phyloP scores from a whole-genome alignment of 2,797 vertebrate genomes.

The Pygocentrus nattereri region DNA sequence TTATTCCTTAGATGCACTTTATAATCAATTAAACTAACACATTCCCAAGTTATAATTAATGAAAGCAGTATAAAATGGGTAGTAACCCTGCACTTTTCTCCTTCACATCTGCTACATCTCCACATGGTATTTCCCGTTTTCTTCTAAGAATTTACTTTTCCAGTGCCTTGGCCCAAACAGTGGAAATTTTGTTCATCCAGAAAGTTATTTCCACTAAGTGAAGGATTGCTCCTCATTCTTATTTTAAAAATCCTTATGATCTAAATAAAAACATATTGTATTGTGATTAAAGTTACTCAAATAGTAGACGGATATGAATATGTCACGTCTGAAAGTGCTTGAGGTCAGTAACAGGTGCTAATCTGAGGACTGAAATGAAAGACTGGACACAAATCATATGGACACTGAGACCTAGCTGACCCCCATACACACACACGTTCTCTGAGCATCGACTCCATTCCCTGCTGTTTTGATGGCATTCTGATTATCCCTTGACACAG shows the following conservation, averaged over 20 bases:
- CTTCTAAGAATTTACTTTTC: constrained; percentile 16
- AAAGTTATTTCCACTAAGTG: constrained; percentile 16
- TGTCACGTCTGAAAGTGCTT: background rate
- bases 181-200: constrained; percentile 21
- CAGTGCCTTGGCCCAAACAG: constrained; percentile 16
- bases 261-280: background rate
- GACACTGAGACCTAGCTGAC: background rate
- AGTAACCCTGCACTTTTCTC: background rate
- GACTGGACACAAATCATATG: background rate
- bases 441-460: too few species aligned
- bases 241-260: background rate
- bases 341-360: constrained; percentile 6
- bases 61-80: background rate
- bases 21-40: background rate
- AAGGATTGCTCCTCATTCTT: constrained; percentile 1
- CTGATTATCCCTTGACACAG: background rate
- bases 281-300: background rate
- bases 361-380: background rate
- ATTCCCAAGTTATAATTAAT: background rate
- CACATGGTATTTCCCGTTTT: constrained; percentile 13
- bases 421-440: too few species aligned
- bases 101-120: constrained; percentile 3
- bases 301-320: background rate
- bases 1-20: background rate
- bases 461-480: background rate